Evolutionary conservation across 2,888 invertebrate genomes (phyloP).

Genomic region (Ypsolopha scabrella): DNA sequence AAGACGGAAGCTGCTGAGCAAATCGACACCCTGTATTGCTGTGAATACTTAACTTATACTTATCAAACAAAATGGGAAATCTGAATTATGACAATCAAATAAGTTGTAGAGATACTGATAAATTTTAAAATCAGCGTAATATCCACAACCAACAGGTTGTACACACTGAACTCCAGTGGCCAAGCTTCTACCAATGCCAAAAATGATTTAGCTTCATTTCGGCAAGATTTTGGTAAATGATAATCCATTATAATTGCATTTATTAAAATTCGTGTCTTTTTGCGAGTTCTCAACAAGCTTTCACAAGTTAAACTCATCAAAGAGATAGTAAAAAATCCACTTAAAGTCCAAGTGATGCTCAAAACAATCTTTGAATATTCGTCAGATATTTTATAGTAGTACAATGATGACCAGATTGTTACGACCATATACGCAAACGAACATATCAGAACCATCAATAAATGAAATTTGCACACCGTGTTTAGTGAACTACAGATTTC

Average conservation of each 20-base stretch:
- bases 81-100: constrained; percentile 1
- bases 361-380: neutral
- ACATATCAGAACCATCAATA: neutral
- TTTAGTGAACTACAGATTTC: neutral
- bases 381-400: neutral
- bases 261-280: neutral
- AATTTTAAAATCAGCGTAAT: constrained; percentile 6
- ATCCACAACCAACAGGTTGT: constrained; percentile 6
- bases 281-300: neutral
- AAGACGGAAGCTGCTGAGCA: too few relatives aligned
- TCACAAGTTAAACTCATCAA: neutral
- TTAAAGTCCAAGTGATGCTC: neutral
- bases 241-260: neutral
- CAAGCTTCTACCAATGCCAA: constrained; percentile 5
- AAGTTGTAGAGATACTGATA: constrained; percentile 2
- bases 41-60: too few relatives aligned
- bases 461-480: neutral
- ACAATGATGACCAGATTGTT: neutral
- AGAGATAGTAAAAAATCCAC: neutral
- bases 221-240: neutral
- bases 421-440: neutral
- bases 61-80: neutral
- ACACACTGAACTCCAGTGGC: constrained; percentile 3
- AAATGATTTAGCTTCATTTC: constrained; percentile 5
- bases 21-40: too few relatives aligned